Conservation (phyloP, 2,797 vertebrate species). For the Schizopygopsis pylzovi region DNA sequence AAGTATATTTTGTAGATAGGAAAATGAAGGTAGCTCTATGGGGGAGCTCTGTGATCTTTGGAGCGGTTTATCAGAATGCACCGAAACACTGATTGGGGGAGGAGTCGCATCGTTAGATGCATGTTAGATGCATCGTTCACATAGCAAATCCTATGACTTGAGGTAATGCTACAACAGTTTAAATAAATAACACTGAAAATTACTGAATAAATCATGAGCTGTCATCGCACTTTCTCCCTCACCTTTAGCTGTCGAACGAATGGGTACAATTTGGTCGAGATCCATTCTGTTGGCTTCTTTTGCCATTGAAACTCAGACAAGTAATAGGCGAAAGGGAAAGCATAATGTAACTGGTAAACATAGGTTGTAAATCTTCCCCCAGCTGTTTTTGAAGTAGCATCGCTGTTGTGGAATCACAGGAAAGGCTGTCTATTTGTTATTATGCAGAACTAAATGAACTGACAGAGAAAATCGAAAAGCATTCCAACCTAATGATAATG, state of each 20-base stretch:
- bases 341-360: slow-evolving; percentile 65
- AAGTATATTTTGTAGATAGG: slow-evolving; percentile 41
- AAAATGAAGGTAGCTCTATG: slow-evolving; percentile 49
- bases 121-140: slow-evolving; percentile 31
- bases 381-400: slow-evolving; percentile 58
- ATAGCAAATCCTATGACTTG: slow-evolving; percentile 57
- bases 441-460: slow-evolving; percentile 65
- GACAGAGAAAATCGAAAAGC: slow-evolving; percentile 70
- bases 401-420: slow-evolving; percentile 48
- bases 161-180: slow-evolving; percentile 60
- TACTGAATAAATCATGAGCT: slow-evolving; percentile 65
- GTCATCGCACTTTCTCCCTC: slow-evolving; percentile 52
- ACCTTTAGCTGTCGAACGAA: slow-evolving; percentile 47
- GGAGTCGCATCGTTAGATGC: slow-evolving; percentile 20
- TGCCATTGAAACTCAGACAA: slow-evolving; percentile 59
- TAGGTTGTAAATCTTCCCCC: slow-evolving; percentile 61
- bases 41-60: slow-evolving; percentile 48
- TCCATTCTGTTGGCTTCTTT: slow-evolving; percentile 56
- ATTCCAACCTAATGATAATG: slow-evolving; percentile 70
- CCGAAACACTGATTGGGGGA: slow-evolving; percentile 55
- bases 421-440: slow-evolving; percentile 64
- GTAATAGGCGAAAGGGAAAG: slow-evolving; percentile 55
- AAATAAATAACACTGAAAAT: slow-evolving; percentile 64
- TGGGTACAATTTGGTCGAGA: slow-evolving; percentile 36
- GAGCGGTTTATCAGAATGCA: slow-evolving; percentile 50